These are phyloP conservation scores for Telmatherina bonti DNA, from an alignment of 2,797 vertebrate genomes.

Conservation along the genomic window DNA sequence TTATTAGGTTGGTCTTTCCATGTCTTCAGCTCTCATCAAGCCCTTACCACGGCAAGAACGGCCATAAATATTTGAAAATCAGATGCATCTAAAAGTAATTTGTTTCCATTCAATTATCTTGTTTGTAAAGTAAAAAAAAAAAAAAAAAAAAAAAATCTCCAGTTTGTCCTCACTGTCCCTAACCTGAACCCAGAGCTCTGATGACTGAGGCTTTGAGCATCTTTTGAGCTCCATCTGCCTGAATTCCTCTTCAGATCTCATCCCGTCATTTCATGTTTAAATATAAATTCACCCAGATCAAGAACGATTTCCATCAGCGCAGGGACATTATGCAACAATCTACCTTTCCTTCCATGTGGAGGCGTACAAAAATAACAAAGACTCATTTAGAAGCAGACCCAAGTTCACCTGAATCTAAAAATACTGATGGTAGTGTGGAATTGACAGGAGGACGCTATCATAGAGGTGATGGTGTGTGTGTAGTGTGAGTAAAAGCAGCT, in stretches of 20 bases:
- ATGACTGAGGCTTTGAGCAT: slow-evolving; percentile 35
- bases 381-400: slow-evolving; percentile 63
- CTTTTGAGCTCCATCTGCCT: slow-evolving; percentile 45
- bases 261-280: slow-evolving; percentile 65
- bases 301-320: slow-evolving; percentile 43
- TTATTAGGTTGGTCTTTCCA: slow-evolving; percentile 37
- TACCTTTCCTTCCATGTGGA: slow-evolving; percentile 21
- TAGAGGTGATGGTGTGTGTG: slow-evolving; percentile 7
- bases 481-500: slow-evolving; percentile 37
- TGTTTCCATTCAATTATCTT: slow-evolving; percentile 38
- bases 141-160: too few species aligned
- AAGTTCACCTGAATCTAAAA: slow-evolving; percentile 69
- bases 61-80: slow-evolving; percentile 45
- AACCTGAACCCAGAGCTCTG: slow-evolving; percentile 45
- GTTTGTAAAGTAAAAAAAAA: slow-evolving; percentile 29
- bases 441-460: slow-evolving; percentile 42
- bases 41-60: slow-evolving; percentile 2
- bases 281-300: slow-evolving; percentile 65
- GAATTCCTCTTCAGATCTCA: slow-evolving; percentile 55
- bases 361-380: slow-evolving; percentile 60
- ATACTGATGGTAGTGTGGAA: slow-evolving; percentile 40
- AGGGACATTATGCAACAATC: slow-evolving; percentile 55
- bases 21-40: slow-evolving; percentile 16
- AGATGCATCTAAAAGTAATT: slow-evolving; percentile 14
- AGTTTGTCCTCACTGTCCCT: slow-evolving; percentile 26